Conservation (phyloP, 2,113 vertebrate species). For the Desmodus rotundus region DNA sequence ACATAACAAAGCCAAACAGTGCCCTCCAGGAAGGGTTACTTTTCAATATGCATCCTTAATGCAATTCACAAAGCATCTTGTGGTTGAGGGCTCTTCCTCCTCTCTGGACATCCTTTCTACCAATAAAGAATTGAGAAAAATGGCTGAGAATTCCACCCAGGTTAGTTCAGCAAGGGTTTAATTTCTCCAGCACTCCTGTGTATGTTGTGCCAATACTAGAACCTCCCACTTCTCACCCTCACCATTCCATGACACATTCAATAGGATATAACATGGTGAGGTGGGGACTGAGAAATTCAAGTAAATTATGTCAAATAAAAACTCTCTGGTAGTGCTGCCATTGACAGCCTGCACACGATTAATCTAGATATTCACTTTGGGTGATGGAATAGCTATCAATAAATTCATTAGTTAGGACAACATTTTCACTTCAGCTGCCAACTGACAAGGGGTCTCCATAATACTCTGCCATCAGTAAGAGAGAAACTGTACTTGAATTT, state of each 20-base stretch:
- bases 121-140: not conserved
- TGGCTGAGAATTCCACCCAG: not conserved
- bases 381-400: slow-evolving; percentile 28
- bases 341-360: not conserved
- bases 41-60: not conserved
- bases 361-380: slow-evolving; percentile 9
- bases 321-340: not conserved
- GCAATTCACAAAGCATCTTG: not conserved
- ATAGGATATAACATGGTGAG: not conserved
- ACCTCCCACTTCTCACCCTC: not conserved
- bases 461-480: not conserved
- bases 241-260: not conserved
- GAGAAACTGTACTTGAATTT: not conserved
- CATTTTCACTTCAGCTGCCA: slow-evolving; percentile 46
- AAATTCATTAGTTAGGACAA: not conserved
- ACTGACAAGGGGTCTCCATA: not conserved
- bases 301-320: not conserved
- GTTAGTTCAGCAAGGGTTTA: not conserved
- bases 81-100: not conserved
- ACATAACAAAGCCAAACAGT: not conserved
- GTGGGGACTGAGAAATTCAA: not conserved
- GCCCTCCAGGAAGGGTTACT: not conserved
- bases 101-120: not conserved
- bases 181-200: not conserved
- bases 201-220: not conserved